A percentile compares a stretch with the other conserved stretches of the same genome.
Evolutionary conservation across 2,797 vertebrate species (phyloP).

Genomic region (Pipistrellus kuhlii): DNA sequence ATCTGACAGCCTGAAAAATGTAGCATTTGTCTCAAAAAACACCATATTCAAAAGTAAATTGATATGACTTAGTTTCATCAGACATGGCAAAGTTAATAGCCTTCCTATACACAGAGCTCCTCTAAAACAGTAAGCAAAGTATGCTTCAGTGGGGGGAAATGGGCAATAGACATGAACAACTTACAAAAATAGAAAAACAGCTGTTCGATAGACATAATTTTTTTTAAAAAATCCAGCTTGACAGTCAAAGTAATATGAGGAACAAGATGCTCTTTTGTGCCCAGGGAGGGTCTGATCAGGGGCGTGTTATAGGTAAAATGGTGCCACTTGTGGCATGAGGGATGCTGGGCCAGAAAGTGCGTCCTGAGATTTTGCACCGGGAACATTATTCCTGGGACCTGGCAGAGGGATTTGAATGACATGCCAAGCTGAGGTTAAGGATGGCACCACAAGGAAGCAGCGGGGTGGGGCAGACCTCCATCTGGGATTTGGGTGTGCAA

Average conservation of each 20-base stretch:
- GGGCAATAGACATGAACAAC: background rate
- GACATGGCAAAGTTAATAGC: background rate
- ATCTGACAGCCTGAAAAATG: background rate
- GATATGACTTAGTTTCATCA: background rate
- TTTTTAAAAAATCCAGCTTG: background rate
- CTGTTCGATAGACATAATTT: background rate
- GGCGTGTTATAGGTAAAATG: background rate
- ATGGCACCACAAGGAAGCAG: background rate
- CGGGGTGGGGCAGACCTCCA: background rate
- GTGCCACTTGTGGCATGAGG: background rate
- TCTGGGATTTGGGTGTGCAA: background rate
- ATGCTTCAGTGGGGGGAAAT: background rate
- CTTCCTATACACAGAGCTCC: background rate
- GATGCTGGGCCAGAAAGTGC: background rate
- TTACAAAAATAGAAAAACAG: background rate
- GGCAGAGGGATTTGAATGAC: background rate
- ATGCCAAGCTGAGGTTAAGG: background rate
- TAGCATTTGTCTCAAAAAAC: background rate
- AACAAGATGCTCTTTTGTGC: background rate
- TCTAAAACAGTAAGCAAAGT: background rate
- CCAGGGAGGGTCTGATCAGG: background rate
- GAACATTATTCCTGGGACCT: background rate
- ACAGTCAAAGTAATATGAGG: background rate
- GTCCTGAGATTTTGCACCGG: background rate
- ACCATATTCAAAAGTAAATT: background rate